phyloP scores from a whole-genome alignment of 1,140 invertebrate genomes.

The Drosophila rufa region DNA sequence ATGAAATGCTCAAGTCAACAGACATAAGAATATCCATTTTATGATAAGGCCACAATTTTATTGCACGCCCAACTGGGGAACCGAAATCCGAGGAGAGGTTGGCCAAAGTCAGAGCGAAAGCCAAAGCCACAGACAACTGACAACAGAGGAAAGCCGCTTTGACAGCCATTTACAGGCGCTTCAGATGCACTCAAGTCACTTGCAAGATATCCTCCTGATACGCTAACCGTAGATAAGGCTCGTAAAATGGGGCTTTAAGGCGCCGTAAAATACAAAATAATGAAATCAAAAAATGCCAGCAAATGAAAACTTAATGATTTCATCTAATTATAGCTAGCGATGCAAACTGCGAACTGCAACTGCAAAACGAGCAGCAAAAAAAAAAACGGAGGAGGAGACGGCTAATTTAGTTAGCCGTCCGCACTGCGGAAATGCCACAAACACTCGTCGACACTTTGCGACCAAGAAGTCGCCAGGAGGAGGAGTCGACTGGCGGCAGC shows the following conservation, averaged over 20 bases:
- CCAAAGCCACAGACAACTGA: slow-evolving; percentile 25
- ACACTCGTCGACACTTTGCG: slow-evolving; percentile 66
- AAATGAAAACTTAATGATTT: slow-evolving; percentile 81
- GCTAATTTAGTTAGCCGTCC: slow-evolving; percentile 75
- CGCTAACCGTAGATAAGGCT: slow-evolving; percentile 30
- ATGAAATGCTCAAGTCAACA: slow-evolving; percentile 33
- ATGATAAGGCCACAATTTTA: slow-evolving; percentile 64
- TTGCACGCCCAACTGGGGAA: slow-evolving; percentile 37
- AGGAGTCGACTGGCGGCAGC: slow-evolving; percentile 35
- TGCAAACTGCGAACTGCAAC: slow-evolving; percentile 43
- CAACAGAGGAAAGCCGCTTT: slow-evolving; percentile 41
- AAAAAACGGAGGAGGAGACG: slow-evolving; percentile 10
- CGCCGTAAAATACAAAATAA: slow-evolving; percentile 74
- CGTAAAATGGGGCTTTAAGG: slow-evolving; percentile 57
- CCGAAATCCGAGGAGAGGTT: slow-evolving; percentile 14
- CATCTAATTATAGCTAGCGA: slow-evolving; percentile 73
- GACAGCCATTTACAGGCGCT: slow-evolving; percentile 48
- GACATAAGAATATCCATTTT: slow-evolving; percentile 58
- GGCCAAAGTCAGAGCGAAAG: slow-evolving; percentile 3
- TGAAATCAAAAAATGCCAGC: slow-evolving; percentile 73
- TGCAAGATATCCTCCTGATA: slow-evolving; percentile 37
- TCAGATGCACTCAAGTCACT: slow-evolving; percentile 51
- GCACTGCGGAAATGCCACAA: slow-evolving; percentile 80
- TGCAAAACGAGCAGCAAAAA: slow-evolving; percentile 1
- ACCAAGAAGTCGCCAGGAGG: slow-evolving; percentile 36